Conservation (phyloP, 2,113 vertebrate genomes). For the Zosterops japonicus region DNA sequence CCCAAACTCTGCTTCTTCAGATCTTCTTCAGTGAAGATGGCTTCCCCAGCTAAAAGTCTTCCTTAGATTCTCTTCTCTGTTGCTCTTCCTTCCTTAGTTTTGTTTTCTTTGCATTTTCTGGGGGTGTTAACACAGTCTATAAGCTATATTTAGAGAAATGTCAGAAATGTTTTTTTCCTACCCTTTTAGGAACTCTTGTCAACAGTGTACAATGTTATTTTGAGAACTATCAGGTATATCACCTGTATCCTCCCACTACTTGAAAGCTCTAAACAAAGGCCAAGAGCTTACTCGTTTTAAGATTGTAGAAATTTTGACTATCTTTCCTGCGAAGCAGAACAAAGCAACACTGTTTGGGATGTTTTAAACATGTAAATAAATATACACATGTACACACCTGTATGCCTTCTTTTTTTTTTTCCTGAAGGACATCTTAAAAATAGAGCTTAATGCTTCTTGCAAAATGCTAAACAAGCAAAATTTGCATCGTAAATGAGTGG, state of each 20-base stretch:
- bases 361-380: neutral
- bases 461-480: neutral
- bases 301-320: neutral
- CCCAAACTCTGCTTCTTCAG: neutral
- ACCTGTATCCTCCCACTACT: neutral
- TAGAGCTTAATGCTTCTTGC: neutral
- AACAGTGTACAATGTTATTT: neutral
- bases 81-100: neutral
- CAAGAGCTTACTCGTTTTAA: neutral
- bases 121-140: neutral
- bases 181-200: neutral
- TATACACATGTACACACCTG: accelerated
- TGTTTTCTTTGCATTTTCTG: neutral
- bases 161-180: neutral
- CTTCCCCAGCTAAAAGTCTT: neutral
- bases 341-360: neutral
- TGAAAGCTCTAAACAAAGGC: neutral
- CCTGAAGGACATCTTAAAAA: neutral
- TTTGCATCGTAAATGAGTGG: neutral
- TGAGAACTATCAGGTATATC: neutral
- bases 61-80: neutral
- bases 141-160: neutral
- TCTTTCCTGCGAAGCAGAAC: neutral
- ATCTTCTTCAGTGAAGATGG: neutral
- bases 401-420: neutral